A percentile compares a stretch with the other conserved stretches of the same genome.
These are phyloP conservation scores for Sebastes minor DNA, from an alignment of 2,797 vertebrate genomes.

Conservation along the genomic window DNA sequence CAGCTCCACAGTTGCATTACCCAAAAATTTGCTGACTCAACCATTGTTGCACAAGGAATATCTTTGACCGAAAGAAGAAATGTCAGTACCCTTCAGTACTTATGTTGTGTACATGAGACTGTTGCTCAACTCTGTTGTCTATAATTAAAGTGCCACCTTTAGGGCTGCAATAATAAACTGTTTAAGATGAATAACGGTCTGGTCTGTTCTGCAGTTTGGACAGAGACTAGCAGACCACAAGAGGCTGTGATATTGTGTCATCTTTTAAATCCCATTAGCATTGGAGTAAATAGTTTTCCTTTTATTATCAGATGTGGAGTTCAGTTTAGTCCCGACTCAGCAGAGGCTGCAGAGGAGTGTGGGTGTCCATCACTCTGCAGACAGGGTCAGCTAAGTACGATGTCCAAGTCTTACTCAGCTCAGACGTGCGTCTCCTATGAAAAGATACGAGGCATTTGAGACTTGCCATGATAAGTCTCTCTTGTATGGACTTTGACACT, in stretches of 20 bases:
- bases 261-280: constrained; percentile 62
- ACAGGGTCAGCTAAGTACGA: constrained; percentile 48
- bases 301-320: constrained; percentile 59
- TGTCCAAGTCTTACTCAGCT: constrained; percentile 43
- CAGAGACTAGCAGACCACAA: constrained; percentile 35
- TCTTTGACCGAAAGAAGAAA: constrained; percentile 36
- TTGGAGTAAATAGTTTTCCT: constrained; percentile 41
- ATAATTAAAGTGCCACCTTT: constrained; percentile 18
- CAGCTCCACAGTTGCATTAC: constrained; percentile 12
- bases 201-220: constrained; percentile 4
- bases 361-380: constrained; percentile 50
- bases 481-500: constrained; percentile 74
- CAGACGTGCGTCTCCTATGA: constrained; percentile 51
- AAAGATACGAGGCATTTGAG: constrained; percentile 69
- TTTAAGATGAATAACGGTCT: constrained; percentile 10
- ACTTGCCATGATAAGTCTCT: constrained; percentile 66
- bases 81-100: background rate
- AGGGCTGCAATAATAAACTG: constrained; percentile 27
- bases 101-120: constrained; percentile 8
- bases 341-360: constrained; percentile 30
- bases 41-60: constrained; percentile 20
- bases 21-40: constrained; percentile 24
- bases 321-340: constrained; percentile 45
- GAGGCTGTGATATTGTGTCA: constrained; percentile 48
- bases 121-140: constrained; percentile 30